Base-by-base conservation (phyloP, 2,797 vertebrate species). In the Eleutherodactylus coqui region DNA sequence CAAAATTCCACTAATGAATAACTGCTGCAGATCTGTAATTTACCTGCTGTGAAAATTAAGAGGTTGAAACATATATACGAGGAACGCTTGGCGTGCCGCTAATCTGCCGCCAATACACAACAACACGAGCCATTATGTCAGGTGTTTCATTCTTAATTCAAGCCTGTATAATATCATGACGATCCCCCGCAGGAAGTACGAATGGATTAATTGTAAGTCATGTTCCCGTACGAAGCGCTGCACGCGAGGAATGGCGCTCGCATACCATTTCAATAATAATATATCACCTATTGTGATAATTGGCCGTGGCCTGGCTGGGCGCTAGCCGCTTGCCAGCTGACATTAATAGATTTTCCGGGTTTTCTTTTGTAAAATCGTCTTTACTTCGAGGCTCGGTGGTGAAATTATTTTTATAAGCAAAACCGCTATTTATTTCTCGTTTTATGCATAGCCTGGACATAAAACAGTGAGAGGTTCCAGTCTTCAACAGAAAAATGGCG, bases 41-140 rank as follows among this genome's bases (percentile, higher is more conserved):
- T 76, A 84, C 43, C 73, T 47, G 82, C 73, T 76, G 82, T 45
- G 82, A 84, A 43, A 76, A 84, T 84, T 47, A 76, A 49, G 41
- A 76, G 29, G 29, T 19, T 34, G 72, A 62, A 77, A 84, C n/a
- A 24, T 67, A 84, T 77, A 77, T 49, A 84, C 14, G 41, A 82
- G 27, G 70, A 41, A 6, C n/a, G 36, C 80, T 36, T 67, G 16
- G 80, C 67, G 67, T 38, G 80, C 13, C 49, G 67, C 70, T 72
- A 82, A 73, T 82, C 80, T 73, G 67, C 67, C 80, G 27, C 49
- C 67, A 49, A 29, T 55, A 21, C 64, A 10, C 16, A 19, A 55
- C 43, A n/a, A 29, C 58, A 11, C 55, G 10, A 9, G 60, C 62
- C 62, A 29, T 60, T 79, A 29, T 69, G 60, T 11, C 43, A 67